Evolutionary conservation across 2,113 vertebrate species (phyloP), one percentile per base, ranked within the genome.

Genomic region (Gasterosteus aculeatus): DNA sequence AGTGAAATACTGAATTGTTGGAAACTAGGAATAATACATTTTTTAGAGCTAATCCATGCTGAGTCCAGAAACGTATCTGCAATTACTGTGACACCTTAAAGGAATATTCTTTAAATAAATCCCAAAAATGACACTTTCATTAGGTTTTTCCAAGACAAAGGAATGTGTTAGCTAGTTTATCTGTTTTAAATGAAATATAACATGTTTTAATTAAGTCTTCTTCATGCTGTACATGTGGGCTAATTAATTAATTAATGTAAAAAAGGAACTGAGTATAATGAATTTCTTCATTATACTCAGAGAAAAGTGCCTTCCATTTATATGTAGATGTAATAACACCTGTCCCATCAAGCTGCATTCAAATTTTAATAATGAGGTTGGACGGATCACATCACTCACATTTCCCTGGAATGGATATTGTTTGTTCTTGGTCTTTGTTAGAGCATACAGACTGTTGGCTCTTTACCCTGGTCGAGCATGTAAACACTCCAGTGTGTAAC

Each of bases 281-380:
- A n/a, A 57, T 72, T 76, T 81, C 64, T 82, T 80, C 49, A 85
- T 85, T 69, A 86, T 67, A 42, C 14, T 54, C 58, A 75, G 35
- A 87, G 79, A 88, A 93, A 91, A 78, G 71, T 66, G 38, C 18
- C 39, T 39, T 39, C 68, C 46, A 77, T 88, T 92, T 82, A 85
- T 92, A 92, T 91, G 91, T 75, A 90, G 85, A 93, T 92, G 77
- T 80, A 70, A 88, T 88, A 70, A 88, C 87, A 91, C 82, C 75
- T 75, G 68, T 33, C 69, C 69, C 71, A 71, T 79, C 72, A 80
- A 81, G 60, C 64, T 53, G 70, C 74, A 82, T 85, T 84, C 57
- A 35, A 26, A 78, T 83, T 69, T 82, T 80, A 63, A 82, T 83
- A 86, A 84, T 85, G 71, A 69, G 18, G 33, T 75, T 51, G 57